Base-by-base conservation (phyloP, 2,113 vertebrate genomes). In the Nyctereutes procyonoides region DNA sequence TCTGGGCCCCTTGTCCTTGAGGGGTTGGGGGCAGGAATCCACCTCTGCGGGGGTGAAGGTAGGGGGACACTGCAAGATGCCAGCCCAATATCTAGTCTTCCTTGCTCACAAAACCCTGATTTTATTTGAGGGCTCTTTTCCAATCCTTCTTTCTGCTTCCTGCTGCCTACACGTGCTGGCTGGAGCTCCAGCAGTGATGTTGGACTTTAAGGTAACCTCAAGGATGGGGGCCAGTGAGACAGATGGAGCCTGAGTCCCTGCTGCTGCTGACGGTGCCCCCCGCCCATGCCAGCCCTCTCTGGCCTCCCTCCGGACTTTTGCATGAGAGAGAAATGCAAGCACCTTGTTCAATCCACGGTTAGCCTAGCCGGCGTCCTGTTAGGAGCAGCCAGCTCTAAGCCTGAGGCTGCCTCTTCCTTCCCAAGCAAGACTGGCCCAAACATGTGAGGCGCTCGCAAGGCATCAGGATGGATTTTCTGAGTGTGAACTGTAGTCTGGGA, bases 141-240 rank as follows among this genome's bases (percentile, higher is more conserved):
- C 38, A 24, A 17, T 63, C 32, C 30, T 38, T 77, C 58, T 58
- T 55, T 82, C 60, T 80, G 53, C 35, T 84, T 48, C 67, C n/a
- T 51, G 56, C 74, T 32, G 17, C 16, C 53, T 76, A 4, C 15
- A 20, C 5, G 53, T 60, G 76, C 81, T 77, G 77, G 62, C 81
- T 84, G 93, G 97, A 38, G 56, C 91, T 81, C 80, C 88, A 32
- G 85, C 83, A 94, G 88, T 82, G 62, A 17, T 10, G 17, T 2
- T 85, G 91, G 53, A 4, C 73, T 10, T 30, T 65, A 24, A 67
- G 38, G 84, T 3, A 76, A 73, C 67, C 79, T 95, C 94, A 53
- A 43, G 51, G 56, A 55, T 22, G 43, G 69, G 22, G 74, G 92
- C 56, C 79, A 73, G 43, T 30, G 62, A 81, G 87, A 62, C 35